These are phyloP conservation scores for Spea multiplicata DNA, from an alignment of 2,113 vertebrate species.

Conservation along the genomic window DNA sequence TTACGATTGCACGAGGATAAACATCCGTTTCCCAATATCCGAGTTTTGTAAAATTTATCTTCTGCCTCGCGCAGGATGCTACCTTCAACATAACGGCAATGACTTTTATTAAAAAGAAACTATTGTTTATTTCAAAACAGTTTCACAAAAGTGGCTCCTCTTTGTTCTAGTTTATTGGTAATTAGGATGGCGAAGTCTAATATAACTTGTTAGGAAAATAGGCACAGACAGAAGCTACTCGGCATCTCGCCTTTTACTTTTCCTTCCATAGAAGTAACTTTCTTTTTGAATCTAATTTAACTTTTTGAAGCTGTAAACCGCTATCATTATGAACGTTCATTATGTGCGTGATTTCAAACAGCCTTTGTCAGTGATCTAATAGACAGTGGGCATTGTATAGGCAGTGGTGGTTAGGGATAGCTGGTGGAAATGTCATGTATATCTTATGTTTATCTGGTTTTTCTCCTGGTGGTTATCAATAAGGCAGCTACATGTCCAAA, in stretches of 20 bases:
- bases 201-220: conserved; percentile 15
- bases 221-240: neutral
- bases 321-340: too few relatives aligned
- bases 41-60: neutral
- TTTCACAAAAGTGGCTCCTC: conserved; percentile 11
- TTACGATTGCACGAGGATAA: conserved; percentile 38
- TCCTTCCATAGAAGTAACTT: too few relatives aligned
- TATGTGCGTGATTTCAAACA: too few relatives aligned
- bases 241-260: neutral
- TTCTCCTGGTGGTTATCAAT: too few relatives aligned
- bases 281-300: too few relatives aligned
- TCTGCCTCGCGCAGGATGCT: fast-evolving
- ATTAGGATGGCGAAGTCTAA: conserved; percentile 19
- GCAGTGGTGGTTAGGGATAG: too few relatives aligned
- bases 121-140: conserved; percentile 34
- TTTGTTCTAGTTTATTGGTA: conserved; percentile 16
- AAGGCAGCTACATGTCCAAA: too few relatives aligned
- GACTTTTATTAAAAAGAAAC: conserved; percentile 31
- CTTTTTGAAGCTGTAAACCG: too few relatives aligned
- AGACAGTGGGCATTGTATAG: too few relatives aligned
- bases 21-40: conserved; percentile 23
- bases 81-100: conserved; percentile 12
- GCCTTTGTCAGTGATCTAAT: too few relatives aligned
- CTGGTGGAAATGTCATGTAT: too few relatives aligned
- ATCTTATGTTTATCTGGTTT: too few relatives aligned